Conservation (phyloP, 2,888 invertebrate species). For the Erebia epiphron region DNA sequence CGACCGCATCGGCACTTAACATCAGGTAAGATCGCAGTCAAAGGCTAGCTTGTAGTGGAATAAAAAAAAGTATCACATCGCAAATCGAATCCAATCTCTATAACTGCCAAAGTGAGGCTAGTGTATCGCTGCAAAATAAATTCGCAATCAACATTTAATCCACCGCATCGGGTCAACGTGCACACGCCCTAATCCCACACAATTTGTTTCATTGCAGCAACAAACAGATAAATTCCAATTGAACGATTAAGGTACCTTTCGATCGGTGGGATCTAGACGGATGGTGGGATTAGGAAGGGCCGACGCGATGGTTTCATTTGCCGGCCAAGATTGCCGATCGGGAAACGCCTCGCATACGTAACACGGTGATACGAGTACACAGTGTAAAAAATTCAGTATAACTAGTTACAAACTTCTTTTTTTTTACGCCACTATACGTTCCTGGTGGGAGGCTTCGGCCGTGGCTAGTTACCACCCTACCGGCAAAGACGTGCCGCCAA, state of each 20-base stretch:
- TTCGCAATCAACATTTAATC: slow-evolving; percentile 4
- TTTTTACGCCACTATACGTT: too few relatives aligned
- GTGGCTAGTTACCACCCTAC: too few relatives aligned
- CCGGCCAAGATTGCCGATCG: slow-evolving; percentile 46
- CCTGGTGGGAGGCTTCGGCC: too few relatives aligned
- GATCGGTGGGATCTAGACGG: slow-evolving; percentile 58
- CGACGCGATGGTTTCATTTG: slow-evolving; percentile 52
- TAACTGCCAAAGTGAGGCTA: too few relatives aligned
- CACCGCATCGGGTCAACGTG: slow-evolving; percentile 11
- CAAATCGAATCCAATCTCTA: too few relatives aligned
- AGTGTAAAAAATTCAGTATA: slow-evolving; percentile 31
- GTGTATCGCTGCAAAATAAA: background rate
- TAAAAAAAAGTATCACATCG: too few relatives aligned
- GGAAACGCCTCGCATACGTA: slow-evolving; percentile 49
- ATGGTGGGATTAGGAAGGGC: slow-evolving; percentile 55
- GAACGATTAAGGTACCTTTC: slow-evolving; percentile 70
- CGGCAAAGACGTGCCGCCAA: too few relatives aligned
- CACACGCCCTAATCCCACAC: slow-evolving; percentile 49
- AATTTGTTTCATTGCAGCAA: slow-evolving; percentile 62
- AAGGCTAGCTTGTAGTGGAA: too few relatives aligned
- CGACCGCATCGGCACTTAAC: too few relatives aligned
- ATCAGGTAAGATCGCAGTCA: too few relatives aligned
- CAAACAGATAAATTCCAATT: slow-evolving; percentile 67
- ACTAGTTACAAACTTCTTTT: background rate
- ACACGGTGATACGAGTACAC: slow-evolving; percentile 30